Evolutionary conservation across 1,140 invertebrate species (phyloP).

Genomic region (Diabrotica undecimpunctata): DNA sequence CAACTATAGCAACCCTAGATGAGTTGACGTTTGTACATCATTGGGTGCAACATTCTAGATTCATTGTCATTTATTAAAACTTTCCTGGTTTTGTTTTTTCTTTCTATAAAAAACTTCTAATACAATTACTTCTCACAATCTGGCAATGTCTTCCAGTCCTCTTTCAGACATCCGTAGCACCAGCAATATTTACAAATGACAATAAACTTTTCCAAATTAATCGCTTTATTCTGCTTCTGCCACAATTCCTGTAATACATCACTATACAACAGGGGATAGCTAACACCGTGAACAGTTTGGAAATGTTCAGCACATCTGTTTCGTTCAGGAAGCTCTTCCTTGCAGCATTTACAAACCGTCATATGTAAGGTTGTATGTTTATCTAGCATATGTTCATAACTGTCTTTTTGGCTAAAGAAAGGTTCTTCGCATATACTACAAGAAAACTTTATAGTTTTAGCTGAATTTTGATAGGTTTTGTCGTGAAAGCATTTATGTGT

Average conservation of each 20-base stretch:
- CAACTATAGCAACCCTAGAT: no score
- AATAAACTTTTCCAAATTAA: background rate
- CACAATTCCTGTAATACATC: no score
- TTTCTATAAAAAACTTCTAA: no score
- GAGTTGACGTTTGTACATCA: no score
- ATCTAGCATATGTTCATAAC: constrained; percentile 19
- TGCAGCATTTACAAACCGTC: constrained; percentile 20
- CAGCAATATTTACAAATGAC: background rate
- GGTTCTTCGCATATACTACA: constrained; percentile 27
- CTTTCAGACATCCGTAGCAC: background rate
- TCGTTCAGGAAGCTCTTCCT: background rate
- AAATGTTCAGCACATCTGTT: constrained; percentile 13
- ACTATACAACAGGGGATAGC: background rate
- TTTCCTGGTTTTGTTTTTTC: no score
- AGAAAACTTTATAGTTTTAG: background rate
- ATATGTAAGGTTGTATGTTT: background rate
- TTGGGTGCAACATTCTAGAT: no score
- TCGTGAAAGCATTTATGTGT: constrained; percentile 18
- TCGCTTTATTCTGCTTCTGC: background rate
- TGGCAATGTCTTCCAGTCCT: background rate
- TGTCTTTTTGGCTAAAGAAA: constrained; percentile 14
- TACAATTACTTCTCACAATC: background rate
- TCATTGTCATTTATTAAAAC: no score
- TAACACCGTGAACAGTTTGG: background rate
- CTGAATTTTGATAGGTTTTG: constrained; percentile 7